These are phyloP conservation scores for Macaria liturata DNA, from an alignment of 2,888 invertebrate species.

Conservation along the genomic window DNA sequence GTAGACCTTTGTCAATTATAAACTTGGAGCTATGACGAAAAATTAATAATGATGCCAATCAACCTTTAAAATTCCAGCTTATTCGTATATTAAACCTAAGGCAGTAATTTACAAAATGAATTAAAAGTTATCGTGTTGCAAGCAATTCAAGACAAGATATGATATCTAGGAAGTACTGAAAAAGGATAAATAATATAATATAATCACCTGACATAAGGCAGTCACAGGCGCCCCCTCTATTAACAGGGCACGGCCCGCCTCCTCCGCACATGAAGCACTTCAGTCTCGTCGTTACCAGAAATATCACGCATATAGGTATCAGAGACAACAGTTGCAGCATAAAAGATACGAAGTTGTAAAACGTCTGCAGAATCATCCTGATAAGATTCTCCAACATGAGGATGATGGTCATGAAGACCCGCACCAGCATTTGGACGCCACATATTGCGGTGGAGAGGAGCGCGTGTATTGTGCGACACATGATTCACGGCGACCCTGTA, in stretches of 20 bases:
- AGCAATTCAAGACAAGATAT: too few species aligned
- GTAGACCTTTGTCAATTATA: too few species aligned
- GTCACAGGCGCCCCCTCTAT: conserved; percentile 63
- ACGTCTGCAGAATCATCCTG: conserved; percentile 64
- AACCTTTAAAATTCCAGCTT: too few species aligned
- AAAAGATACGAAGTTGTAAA: conserved; percentile 70
- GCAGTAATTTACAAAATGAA: too few species aligned
- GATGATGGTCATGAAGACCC: conserved; percentile 68
- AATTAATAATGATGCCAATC: too few species aligned
- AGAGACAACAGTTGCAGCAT: conserved; percentile 65
- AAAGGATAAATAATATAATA: neutral
- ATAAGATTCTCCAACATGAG: conserved; percentile 71
- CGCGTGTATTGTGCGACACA: conserved; percentile 69
- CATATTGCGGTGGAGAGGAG: conserved; percentile 60
- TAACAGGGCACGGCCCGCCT: conserved; percentile 61
- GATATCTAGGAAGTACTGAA: neutral
- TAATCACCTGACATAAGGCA: conserved; percentile 56
- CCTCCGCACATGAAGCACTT: conserved; percentile 70
- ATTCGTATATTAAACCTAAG: too few species aligned
- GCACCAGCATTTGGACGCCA: conserved; percentile 65
- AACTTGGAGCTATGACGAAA: too few species aligned
- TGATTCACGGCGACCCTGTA: conserved; percentile 46
- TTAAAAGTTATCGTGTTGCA: too few species aligned
- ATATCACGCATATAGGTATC: conserved; percentile 66
- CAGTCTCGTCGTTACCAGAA: conserved; percentile 58